phyloP scores from a whole-genome alignment of 2,113 vertebrate genomes.

The Phrynosoma blainvillii region DNA sequence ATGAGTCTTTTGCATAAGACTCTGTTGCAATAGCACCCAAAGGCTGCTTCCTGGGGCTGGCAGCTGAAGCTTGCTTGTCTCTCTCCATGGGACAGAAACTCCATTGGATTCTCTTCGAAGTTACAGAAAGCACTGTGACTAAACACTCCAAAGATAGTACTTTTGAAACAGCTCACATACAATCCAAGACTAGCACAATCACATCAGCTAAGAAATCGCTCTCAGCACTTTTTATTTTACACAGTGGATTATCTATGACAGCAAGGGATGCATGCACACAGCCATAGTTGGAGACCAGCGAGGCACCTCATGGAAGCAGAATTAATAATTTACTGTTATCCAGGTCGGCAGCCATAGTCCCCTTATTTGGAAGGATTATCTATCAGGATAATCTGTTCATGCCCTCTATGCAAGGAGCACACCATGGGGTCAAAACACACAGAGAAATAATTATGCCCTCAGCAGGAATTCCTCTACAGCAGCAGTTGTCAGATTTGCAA shows the following conservation, averaged over 20 bases:
- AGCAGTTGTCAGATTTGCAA: background rate
- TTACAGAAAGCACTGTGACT: background rate
- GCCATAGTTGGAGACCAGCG: background rate
- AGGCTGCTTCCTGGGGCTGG: background rate
- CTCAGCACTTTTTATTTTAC: background rate
- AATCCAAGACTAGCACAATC: rapidly evolving
- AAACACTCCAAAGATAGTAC: background rate
- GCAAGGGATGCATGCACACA: background rate
- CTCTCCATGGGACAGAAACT: background rate
- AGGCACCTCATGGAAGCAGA: background rate
- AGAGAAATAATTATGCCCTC: background rate
- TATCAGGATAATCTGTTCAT: background rate
- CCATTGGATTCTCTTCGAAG: no score
- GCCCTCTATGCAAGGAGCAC: background rate
- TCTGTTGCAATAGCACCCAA: background rate
- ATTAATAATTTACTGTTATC: rapidly evolving
- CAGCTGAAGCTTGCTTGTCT: background rate
- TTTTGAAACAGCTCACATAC: background rate
- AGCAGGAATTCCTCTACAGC: background rate
- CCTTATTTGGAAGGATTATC: constrained; percentile 25
- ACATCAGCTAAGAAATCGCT: background rate
- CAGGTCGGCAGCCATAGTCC: constrained; percentile 12
- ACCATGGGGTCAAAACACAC: background rate
- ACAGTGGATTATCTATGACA: rapidly evolving
- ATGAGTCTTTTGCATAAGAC: no score